Conservation (phyloP, 2,113 vertebrate genomes). For the Trichechus manatus region DNA sequence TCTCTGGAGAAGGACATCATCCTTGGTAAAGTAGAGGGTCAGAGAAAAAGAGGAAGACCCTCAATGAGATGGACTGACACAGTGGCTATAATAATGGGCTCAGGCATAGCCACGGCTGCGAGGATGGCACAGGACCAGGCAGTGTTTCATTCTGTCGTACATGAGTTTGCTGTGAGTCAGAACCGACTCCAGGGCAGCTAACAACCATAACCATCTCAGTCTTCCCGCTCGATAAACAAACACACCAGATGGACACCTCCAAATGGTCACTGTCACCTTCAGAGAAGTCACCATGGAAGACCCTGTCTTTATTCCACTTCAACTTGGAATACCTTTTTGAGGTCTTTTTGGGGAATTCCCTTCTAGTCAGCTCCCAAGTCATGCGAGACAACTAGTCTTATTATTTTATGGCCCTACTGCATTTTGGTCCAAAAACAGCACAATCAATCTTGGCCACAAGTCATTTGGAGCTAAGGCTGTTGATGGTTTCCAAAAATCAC, state of each 20-base stretch:
- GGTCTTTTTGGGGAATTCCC: slow-evolving; percentile 25
- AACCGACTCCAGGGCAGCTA: too few relatives aligned
- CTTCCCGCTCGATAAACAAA: background rate
- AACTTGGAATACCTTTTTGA: background rate
- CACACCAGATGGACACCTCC: background rate
- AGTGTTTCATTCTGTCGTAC: too few relatives aligned
- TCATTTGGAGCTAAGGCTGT: slow-evolving; percentile 72
- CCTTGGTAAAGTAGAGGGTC: too few relatives aligned
- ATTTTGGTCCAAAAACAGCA: slow-evolving; percentile 70
- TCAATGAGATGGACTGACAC: too few relatives aligned
- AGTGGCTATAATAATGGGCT: too few relatives aligned
- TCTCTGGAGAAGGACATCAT: too few relatives aligned
- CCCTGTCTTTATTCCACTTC: slow-evolving; percentile 19
- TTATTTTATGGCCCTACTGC: slow-evolving; percentile 68
- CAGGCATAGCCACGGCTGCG: too few relatives aligned
- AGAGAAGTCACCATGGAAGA: background rate
- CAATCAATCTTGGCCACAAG: slow-evolving; percentile 76
- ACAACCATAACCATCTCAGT: background rate
- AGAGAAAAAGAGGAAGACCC: too few relatives aligned
- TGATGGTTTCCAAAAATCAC: slow-evolving; percentile 79
- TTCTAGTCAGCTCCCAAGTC: slow-evolving; percentile 59
- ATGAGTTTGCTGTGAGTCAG: too few relatives aligned
- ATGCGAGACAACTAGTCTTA: slow-evolving; percentile 66
- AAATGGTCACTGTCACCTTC: background rate
- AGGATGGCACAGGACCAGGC: too few relatives aligned